phyloP scores from a whole-genome alignment of 2,113 vertebrate genomes.

The Cynopterus brachyotis region DNA sequence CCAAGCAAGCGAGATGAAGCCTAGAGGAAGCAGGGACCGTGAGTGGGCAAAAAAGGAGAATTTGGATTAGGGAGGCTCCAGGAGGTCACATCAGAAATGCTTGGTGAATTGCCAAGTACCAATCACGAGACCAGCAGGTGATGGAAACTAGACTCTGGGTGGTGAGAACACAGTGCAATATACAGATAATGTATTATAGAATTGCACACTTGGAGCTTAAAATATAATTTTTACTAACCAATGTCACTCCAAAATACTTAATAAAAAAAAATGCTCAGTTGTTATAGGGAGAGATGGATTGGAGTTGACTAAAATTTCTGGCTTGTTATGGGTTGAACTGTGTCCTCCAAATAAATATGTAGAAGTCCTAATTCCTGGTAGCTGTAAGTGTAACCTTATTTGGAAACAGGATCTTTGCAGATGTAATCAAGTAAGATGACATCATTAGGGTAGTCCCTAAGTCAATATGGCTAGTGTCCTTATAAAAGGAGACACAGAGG shows the following conservation, averaged over 20 bases:
- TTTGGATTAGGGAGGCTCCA: not conserved
- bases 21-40: not conserved
- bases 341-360: not conserved
- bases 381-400: not conserved
- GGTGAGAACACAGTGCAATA: not conserved
- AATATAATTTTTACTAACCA: not conserved
- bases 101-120: accelerated
- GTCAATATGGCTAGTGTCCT: not conserved
- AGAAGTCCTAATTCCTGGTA: not conserved
- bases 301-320: not conserved
- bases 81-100: too few relatives aligned
- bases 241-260: not conserved
- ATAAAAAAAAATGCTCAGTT: not conserved
- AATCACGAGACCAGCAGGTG: not conserved
- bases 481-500: not conserved
- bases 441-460: not conserved
- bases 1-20: not conserved
- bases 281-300: too few relatives aligned
- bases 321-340: not conserved
- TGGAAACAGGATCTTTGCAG: not conserved
- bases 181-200: not conserved
- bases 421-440: not conserved
- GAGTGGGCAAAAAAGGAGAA: not conserved
- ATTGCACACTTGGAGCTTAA: not conserved
- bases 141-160: not conserved